Base-by-base conservation (phyloP, 2,888 invertebrate genomes). In the Hecatera dysodea region DNA sequence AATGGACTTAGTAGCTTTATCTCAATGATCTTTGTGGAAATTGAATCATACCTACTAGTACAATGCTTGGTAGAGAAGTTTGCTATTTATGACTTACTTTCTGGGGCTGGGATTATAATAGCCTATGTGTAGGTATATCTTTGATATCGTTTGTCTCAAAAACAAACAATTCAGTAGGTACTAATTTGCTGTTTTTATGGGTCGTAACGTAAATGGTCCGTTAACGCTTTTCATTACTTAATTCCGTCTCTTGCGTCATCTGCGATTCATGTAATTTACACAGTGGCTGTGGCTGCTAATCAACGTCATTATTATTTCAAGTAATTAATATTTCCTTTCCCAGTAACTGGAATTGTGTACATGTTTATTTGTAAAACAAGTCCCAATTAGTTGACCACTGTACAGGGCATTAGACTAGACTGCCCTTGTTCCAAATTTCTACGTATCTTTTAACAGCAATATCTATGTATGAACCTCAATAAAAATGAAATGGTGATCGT, bases 311-410 rank as follows among this genome's bases (percentile, higher is more conserved):
- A 71, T 78, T 80, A 79, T 83, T 83, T 83, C 74, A 71, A 75
- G 72, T 78, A 84, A 86, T 86, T 84, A 82, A 74, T 75, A 70
- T 81, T 77, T 86, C 86, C 87, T 77, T 72, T 77, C 59, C 52
- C 60, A 46, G 52, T 73, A 42, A 68, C 56, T 68, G 46, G 52
- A 59, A 76, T 67, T 67, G n/a, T 66, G 33, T 53, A 29, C 17
- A 11, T 39, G 24, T 64, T 48, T 60, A 46, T 66, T 62, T 53
- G 44, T 70, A 24, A 66, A 65, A 68, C 22, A 44, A 19, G 64
- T 50, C n/a, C 39, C 53, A 76, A 67, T 78, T 72, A 61, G 19
- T 8, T 75, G 70, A 66, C 50, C 61, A 69, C 19, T 60, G 33
- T 15, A 50, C 48, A 22, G 53, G 12, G 9, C 6, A 74, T 15